Percentiles rank a stretch among this genome's conserved stretches.
Conservation (phyloP, 64 coral and sea anemone species). For the Montipora capricornis region DNA sequence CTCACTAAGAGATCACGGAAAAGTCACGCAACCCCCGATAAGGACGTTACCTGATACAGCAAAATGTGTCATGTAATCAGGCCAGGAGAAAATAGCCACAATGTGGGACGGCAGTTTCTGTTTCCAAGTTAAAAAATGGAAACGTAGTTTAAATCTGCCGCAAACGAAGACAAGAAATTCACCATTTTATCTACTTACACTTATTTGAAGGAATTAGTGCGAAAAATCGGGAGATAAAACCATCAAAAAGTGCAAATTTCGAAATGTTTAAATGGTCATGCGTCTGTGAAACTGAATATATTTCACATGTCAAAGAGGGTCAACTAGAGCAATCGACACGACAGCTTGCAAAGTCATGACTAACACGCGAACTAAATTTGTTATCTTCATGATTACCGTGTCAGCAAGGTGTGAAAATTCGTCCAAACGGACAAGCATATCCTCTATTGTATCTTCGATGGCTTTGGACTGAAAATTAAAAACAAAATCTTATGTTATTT, state of each 20-base stretch:
- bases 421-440: conserved; percentile 95
- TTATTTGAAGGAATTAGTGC: not conserved
- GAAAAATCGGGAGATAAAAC: not conserved
- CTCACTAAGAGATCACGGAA: conserved; percentile 93
- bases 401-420: conserved; percentile 99
- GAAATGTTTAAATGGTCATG: not conserved
- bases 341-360: not conserved
- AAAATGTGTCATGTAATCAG: not conserved
- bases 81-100: not conserved
- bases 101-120: conserved; percentile 42
- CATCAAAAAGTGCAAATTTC: not conserved
- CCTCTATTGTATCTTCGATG: conserved; percentile 91
- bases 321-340: too few relatives aligned
- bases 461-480: conserved; percentile 75
- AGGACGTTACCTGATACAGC: conserved; percentile 51
- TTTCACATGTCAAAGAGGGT: not conserved
- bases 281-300: not conserved
- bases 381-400: conserved; percentile 65
- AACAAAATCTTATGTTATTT: not conserved
- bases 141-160: not conserved
- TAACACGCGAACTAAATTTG: not conserved
- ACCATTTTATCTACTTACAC: not conserved
- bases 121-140: not conserved
- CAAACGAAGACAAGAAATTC: not conserved
- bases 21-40: conserved; percentile 97